Base-by-base conservation (phyloP, 64 coral and sea anemone species). In the Pachyseris speciosa region DNA sequence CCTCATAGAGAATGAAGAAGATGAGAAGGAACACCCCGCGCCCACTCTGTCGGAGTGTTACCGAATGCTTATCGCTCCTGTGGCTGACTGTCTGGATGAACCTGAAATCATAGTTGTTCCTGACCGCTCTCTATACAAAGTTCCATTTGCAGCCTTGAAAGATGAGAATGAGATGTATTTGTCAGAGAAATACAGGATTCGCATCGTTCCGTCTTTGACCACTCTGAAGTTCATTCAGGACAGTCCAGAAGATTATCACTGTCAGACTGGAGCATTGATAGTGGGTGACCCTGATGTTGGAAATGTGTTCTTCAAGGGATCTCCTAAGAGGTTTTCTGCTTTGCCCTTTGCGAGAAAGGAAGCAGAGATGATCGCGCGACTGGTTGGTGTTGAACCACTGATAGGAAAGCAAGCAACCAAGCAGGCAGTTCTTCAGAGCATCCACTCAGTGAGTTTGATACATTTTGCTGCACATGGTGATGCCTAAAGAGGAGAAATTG, bases 141-240 rank as follows among this genome's bases (percentile, higher is more conserved):
- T 86, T 44, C 83, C 83, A 49, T 86, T 86, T 86, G 83, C 38
- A 67, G 83, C 83, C 5, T 32, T 86, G 44, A 1, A 67, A 64
- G 83, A 86, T 86, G 64, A 87, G 37, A 51, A 43, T 20, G 67
- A 26, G 20, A 41, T 29, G 48, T 87, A 73, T 53, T 67, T 87
- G 17, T 45, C 84, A 73, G 67, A 87, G 20, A 51, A 63, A 20
- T 50, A 49, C 25, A 26, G 67, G 36, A 69, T 87, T 22, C 47
- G 67, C 50, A 25, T 57, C 22, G n/a, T 55, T 52, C 67, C 84
- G 45, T 87, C 67, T 36, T 51, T 87, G 2, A 57, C 48, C 22
- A 70, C 60, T 43, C 31, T 68, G 40, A 64, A 65, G 60, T n/a
- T 84, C 24, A 2, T 40, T 38, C 9, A 34, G 15, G 36, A 84